Base-by-base conservation (phyloP, 2,797 vertebrate genomes). In the Muraenolepis orangiensis region DNA sequence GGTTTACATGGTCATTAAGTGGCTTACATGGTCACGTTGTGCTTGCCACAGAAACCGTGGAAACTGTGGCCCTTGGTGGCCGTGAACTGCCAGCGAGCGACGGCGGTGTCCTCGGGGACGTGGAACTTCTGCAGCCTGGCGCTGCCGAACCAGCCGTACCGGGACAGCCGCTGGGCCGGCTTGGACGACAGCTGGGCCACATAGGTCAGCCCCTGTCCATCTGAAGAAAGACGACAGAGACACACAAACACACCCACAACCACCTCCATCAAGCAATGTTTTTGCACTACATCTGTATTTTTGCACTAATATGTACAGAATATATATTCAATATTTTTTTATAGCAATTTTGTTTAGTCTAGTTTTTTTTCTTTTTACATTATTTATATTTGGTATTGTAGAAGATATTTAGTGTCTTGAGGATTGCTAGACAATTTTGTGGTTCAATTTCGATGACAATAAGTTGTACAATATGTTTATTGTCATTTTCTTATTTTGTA, bases 111-210 rank as follows among this genome's bases (percentile, higher is more conserved):
- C 10, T 96, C 91, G 0, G 97, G 96, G 20, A 99, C 94, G 0
- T 70, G 91, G 87, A 98, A 99, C 83, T 88, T 94, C 90, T 96
- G 96, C 78, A 99, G 91, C 67, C 95, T 93, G 70, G 93, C 92
- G 0, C 92, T 98, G 29, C 96, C 96, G 0, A 95, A 98, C 96
- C 96, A 98, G 76, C 90, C 93, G 77, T 97, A 99, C 86, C 93
- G 95, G 23, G 96, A 95, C 80, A 99, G 83, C 82, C 91, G 95
- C 92, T 98, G 96, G 0, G 95, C 93, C 0, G 92, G 91, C 90
- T 95, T 96, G 0, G 96, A 95, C 64, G 94, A 96, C 72, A 96
- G 94, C 85, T 96, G 95, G 0, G 95, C 95, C 0, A 95, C 89
- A 3, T 95, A 95, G 0, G 93, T 91, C 76, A 90, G n/a, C n/a